Evolutionary conservation across 1,140 invertebrate genomes (phyloP), one percentile per base, ranked within the genome.

Genomic region (Cydia pomonella): DNA sequence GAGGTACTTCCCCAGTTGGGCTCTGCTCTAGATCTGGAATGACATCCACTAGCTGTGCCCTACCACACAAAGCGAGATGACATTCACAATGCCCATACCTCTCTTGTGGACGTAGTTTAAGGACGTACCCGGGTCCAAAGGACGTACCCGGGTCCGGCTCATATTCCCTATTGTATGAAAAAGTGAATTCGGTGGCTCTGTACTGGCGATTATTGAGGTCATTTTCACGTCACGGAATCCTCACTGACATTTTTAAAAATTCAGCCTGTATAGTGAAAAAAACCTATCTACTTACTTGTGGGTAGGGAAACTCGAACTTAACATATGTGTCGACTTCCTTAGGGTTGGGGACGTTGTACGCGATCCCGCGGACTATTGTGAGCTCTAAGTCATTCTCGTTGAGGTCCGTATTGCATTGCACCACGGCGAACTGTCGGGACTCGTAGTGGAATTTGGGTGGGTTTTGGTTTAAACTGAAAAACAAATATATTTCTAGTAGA

Each of bases 381-480:
- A 99, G 93, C 94, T 99, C 97, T 75, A 99, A 93, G 80, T 99
- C 98, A 88, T 97, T 97, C 86, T 98, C 98, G 63, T 95, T 96
- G 75, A 99, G 93, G 87, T 99, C 98, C 63, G 98, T 97, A 89
- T 97, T 98, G 91, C 97, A 98, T 95, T 98, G 97, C 18, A 99
- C 97, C 81, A 99, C 96, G 1, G 97, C 95, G 89, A 99, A 98
- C 76, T 96, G 96, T 77, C 96, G 96, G 10, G 94, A 97, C 93
- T 99, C 98, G 87, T 99, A 99, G 91, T 99, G 98, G 94, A 98
- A 99, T 84, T 96, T 96, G 0, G 98, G 98, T 16, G 98, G 86
- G 38, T 85, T 82, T 73, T 94, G 93, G 3, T 93, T 89, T 76
- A 94, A 93, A 80, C 94, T 93, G 84, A 9, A 88, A 87, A 74